Evolutionary conservation across 2,888 invertebrate species (phyloP), one percentile per base, ranked within the genome.

Genomic region (Epiblema foenella): DNA sequence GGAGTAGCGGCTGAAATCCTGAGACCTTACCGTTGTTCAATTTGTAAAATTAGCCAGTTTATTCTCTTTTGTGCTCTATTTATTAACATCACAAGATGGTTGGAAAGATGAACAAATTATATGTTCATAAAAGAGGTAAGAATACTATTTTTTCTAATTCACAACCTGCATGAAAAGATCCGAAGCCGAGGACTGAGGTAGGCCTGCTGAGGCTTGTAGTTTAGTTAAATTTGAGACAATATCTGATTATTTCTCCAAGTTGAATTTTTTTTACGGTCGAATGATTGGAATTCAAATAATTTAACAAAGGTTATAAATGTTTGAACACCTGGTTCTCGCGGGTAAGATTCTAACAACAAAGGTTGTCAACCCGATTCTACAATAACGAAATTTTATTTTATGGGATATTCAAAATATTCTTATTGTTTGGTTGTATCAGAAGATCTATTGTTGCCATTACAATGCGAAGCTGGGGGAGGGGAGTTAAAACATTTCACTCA

Each of bases 111-210:
- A 90, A 85, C 73, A 93, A 93, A 81, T 86, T 93, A 75, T 94
- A 89, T 76, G 94, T 94, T 63, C 79, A 88, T 59, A 94, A 94
- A 79, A 85, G 94, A 84, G 93, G 94, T 94, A 84, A 87, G 85
- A 37, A 37, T 29, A 8, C 3, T 8, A 60, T 5, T 62, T 18
- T 56, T 12, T 33, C 42, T 17, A n/a, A 56, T 29, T 17, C 17
- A 29, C 15, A 17, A 18, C 29, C 7, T 15, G 5, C 15, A n/a
- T 10, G 11, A 3, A 54, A 33, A 39, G 39, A 17, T 37, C 54
- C 24, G 18, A 18, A 7, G n/a, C 8, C 46, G 15, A 15, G 1
- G n/a, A 2, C 24, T 42, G 59, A 17, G 20, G 42, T 24, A 11
- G 20, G 9, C 10, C 9, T 33, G 33, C 33, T n/a, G 11, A 15